Base-by-base conservation (phyloP, 2,113 vertebrate species). In the Myanophis thanlyinensis region DNA sequence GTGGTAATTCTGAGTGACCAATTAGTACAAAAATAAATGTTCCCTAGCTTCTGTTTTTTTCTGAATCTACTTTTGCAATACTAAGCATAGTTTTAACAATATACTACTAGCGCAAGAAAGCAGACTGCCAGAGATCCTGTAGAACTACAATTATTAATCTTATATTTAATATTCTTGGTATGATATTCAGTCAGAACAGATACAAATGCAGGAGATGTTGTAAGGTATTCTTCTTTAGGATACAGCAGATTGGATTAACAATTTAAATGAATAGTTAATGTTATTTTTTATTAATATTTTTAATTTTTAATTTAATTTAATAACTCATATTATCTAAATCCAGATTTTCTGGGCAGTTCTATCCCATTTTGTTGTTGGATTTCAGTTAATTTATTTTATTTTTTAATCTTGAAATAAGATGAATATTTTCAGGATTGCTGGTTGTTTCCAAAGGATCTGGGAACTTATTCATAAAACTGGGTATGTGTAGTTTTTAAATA, bases 401-500 rank as follows among this genome's bases (percentile, higher is more conserved):
- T 12, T 40, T 56, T 20, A 88, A 85, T 46, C 48, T 3, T 10
- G 59, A 91, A 92, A 46, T 59, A 67, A 10, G 52, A 92, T 88
- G 91, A 85, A 8, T 9, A 51, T 59, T 92, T 62, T 22, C 53
- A 7, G 67, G 90, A 94, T 15, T 73, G 92, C 94, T 91, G 85
- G 94, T 22, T 54, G 8, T 0, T 89, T 94, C 87, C 0, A 0
- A 91, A 92, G 86, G 84, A 92, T 67, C 73, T 48, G 92, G 73
- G 13, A 89, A 4, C 6, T 20, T 47, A 44, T 95, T 90, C 89
- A 67, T 91, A 88, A 93, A 0, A 0, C 54, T 62, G n/a, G 96
- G 97, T 97, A 97, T 6, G 96, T 97, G 95, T 22, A 54, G 10
- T 5, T 22, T 88, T 93, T 92, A 22, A 91, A 49, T 20, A 1